Evolutionary conservation across 2,797 vertebrate species (phyloP), one percentile per base, ranked within the genome.

Genomic region (Scolopax rusticola): DNA sequence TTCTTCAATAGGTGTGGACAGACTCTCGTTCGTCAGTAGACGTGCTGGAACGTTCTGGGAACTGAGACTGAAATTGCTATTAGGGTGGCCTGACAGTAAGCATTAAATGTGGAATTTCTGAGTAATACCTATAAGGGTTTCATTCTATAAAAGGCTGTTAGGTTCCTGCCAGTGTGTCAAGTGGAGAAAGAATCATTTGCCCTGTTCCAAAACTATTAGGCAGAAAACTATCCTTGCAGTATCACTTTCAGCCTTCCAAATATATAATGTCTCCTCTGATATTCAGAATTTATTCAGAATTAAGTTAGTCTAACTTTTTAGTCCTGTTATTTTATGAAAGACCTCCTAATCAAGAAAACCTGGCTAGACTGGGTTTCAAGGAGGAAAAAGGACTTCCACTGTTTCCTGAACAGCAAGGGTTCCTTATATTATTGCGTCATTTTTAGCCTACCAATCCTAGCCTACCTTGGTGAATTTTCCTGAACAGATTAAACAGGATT

Each of bases 221-320:
- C 40, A 33, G 71, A 69, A 74, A 90, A 23, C 13, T 21, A 19
- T 71, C 33, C 32, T 64, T 53, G 54, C 2, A 2, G 32, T 64
- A 21, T 82, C 0, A 0, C 32, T 91, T 84, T 51, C 2, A 0
- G 15, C n/a, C 27, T 75, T 53, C 30, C 43, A 40, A 40, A 64
- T 1, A 20, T 1, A 20, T 9, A 43, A 74, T 4, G 12, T 64
- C 9, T 45, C 10, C 30, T 78, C 21, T 45, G 32, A 61, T 50
- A 38, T 11, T 53, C 17, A 69, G 23, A 38, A 54, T 50, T 92
- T 80, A 24, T 36, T 57, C 19, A 59, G 33, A 50, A 45, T 69
- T 20, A 18, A 28, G 36, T 51, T 64, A 41, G 33, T 27, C 25
- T 18, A 15, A 5, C 3, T 50, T 28, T 77, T 69, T 80, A 33